A percentile compares a stretch with the other conserved stretches of the same genome.
These are phyloP conservation scores for Aramus guarauna DNA, from an alignment of 2,113 vertebrate species.

Conservation along the genomic window DNA sequence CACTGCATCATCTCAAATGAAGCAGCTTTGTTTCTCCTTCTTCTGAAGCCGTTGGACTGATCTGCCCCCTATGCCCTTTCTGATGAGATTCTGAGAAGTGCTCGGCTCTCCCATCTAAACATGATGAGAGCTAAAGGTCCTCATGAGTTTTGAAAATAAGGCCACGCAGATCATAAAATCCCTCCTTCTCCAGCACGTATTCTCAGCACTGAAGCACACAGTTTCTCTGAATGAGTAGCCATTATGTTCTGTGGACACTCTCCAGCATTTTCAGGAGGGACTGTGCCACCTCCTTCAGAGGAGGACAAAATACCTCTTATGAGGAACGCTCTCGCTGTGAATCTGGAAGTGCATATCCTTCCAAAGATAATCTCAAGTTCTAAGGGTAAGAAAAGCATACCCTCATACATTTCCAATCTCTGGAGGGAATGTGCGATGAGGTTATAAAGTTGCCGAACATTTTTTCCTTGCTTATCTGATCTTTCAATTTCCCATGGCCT, in stretches of 20 bases:
- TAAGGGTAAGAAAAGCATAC: neutral
- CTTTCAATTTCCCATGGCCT: constrained; percentile 38
- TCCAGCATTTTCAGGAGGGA: neutral
- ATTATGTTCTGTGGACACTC: accelerated
- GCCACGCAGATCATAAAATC: neutral
- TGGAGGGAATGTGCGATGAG: neutral
- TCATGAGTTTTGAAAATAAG: neutral
- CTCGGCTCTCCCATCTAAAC: neutral
- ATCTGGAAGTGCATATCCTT: neutral
- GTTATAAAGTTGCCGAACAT: neutral
- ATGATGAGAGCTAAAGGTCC: neutral
- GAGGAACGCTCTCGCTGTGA: neutral
- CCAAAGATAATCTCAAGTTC: neutral
- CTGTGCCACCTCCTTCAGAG: neutral
- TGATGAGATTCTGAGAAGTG: neutral
- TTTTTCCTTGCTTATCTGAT: constrained; percentile 42
- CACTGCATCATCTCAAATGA: neutral
- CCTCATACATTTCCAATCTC: neutral
- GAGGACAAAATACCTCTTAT: neutral
- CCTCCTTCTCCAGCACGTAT: neutral
- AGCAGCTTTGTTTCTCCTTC: neutral
- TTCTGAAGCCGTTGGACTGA: neutral
- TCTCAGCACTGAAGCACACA: neutral
- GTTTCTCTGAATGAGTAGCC: neutral
- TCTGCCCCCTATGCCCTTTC: neutral